These are phyloP conservation scores for Spilarctia lutea DNA, from an alignment of 2,888 invertebrate genomes.

Conservation along the genomic window DNA sequence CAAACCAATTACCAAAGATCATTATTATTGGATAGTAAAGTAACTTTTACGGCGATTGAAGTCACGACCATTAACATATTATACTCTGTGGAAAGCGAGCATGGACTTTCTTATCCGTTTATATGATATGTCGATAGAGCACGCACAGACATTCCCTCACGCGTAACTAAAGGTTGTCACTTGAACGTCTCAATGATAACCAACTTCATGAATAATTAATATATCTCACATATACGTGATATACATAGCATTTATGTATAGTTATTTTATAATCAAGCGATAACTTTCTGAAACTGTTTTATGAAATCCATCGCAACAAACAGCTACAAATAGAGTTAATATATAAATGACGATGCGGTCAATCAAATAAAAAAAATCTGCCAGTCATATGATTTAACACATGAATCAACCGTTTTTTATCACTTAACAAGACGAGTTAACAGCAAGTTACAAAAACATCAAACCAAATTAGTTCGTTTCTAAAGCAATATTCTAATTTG, in stretches of 20 bases:
- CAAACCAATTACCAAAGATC: background rate
- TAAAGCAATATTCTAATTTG: too few relatives aligned
- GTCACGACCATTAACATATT: background rate
- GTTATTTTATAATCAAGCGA: background rate
- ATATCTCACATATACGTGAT: background rate
- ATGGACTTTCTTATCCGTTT: constrained; percentile 8
- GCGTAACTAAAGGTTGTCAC: background rate
- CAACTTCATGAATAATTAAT: background rate
- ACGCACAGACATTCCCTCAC: constrained; percentile 22
- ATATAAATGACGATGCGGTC: background rate
- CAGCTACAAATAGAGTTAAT: too few relatives aligned
- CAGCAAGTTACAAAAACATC: background rate
- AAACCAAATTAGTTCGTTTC: too few relatives aligned
- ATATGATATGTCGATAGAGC: background rate
- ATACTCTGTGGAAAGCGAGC: background rate
- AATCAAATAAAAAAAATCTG: too few relatives aligned
- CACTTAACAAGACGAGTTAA: background rate
- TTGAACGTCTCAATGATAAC: background rate
- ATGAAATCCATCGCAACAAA: background rate
- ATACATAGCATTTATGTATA: background rate
- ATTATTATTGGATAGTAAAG: too few relatives aligned
- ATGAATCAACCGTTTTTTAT: background rate
- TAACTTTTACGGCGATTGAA: too few relatives aligned
- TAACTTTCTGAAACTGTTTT: background rate
- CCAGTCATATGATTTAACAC: background rate